Evolutionary conservation across 2,113 vertebrate genomes (phyloP).

Genomic region (Brachirus orientalis): DNA sequence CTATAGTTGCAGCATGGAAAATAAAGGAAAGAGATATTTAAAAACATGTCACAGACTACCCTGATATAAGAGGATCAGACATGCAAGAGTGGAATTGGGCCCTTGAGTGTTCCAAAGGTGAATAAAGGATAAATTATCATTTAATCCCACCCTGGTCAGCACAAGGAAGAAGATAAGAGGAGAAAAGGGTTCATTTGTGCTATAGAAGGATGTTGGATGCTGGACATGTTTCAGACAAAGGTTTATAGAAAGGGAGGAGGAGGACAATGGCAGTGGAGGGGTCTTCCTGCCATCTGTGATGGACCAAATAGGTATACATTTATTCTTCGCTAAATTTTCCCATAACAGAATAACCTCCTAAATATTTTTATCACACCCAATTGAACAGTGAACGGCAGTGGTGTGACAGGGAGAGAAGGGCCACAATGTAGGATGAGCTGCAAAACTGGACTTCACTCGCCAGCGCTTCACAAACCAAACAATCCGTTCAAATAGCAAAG

Average conservation of each 20-base stretch:
- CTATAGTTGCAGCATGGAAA: conserved; percentile 46
- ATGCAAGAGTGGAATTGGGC: conserved; percentile 76
- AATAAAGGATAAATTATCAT: conserved; percentile 77
- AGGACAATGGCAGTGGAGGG: conserved; percentile 23
- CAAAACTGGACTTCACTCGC: no score
- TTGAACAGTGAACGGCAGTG: no score
- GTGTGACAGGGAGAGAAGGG: no score
- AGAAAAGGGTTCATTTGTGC: conserved; percentile 50
- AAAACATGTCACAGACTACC: conserved; percentile 65
- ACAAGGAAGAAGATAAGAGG: conserved; percentile 48
- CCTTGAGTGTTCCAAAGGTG: conserved; percentile 70
- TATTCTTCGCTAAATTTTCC: conserved; percentile 11
- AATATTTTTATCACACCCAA: no score
- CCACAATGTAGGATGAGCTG: no score
- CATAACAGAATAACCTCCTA: conserved; percentile 7
- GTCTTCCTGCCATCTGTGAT: conserved; percentile 26
- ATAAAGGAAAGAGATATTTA: conserved; percentile 59
- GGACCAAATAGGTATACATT: conserved; percentile 18
- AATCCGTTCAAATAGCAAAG: no score
- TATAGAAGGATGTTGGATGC: conserved; percentile 45
- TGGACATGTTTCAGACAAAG: conserved; percentile 55
- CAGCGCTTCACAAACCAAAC: no score
- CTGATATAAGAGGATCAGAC: conserved; percentile 80
- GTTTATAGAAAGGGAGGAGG: conserved; percentile 34
- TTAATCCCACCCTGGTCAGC: conserved; percentile 71